Evolutionary conservation across 2,797 vertebrate species (phyloP).

Genomic region (Lacerta agilis): DNA sequence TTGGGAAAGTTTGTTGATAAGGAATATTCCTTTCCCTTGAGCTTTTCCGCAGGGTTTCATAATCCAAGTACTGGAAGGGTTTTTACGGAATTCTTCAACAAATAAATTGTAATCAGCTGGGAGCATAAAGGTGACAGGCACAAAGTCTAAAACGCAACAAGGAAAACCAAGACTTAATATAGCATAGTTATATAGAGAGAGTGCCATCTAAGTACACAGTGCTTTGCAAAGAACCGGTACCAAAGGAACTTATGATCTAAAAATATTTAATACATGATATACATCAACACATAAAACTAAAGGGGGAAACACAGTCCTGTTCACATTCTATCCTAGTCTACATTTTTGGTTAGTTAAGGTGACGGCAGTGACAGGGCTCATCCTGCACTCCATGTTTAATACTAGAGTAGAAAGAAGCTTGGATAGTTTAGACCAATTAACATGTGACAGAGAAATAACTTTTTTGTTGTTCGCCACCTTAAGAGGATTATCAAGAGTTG

Average conservation of each 20-base stretch:
- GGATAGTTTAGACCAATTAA: not conserved
- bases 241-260: not conserved
- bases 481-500: not conserved
- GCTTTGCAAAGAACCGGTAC: not conserved
- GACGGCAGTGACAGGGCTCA: not conserved
- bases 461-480: not conserved
- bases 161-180: not conserved
- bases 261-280: not conserved
- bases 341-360: not conserved
- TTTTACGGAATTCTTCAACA: conserved; percentile 97
- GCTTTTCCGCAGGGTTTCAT: conserved; percentile 99
- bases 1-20: conserved; percentile 98
- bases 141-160: conserved; percentile 85
- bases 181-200: not conserved
- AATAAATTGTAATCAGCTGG: conserved; percentile 97
- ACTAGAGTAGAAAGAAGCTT: not conserved
- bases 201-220: too few species aligned
- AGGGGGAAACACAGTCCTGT: not conserved
- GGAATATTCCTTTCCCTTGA: conserved; percentile 98
- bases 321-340: not conserved
- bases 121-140: conserved; percentile 98
- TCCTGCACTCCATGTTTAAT: not conserved
- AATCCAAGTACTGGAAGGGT: conserved; percentile 98
- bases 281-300: not conserved
- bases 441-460: not conserved